Evolutionary conservation across 1,140 invertebrate genomes (phyloP), one percentile per base, ranked within the genome.

Genomic region (Leptoteleia sp.): DNA sequence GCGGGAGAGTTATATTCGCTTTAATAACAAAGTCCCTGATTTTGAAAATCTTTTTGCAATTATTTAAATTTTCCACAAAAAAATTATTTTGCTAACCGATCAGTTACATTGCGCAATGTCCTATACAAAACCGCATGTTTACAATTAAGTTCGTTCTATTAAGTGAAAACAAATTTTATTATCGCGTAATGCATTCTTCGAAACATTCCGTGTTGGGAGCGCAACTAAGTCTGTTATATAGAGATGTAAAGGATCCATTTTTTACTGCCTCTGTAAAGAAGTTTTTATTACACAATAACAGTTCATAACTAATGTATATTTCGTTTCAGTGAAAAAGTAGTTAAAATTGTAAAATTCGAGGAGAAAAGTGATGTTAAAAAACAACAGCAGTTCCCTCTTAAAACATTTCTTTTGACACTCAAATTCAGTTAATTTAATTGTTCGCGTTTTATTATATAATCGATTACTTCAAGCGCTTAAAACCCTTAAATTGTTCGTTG

Each of bases 261-360:
- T 37, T 52, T 37, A 52, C 5, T 52, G 31, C n/a, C 9, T 37
- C 31, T 1, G 25, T 31, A 33, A 50, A 50, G 29, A 16, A 52
- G 48, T 52, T 52, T 52, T 52, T 52, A 37, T 52, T 29, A 37
- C 48, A 52, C 16, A 52, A 50, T 50, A 50, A 50, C 25, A 3
- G 15, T 11, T 37, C 29, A n/a, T 37, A 37, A 19, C 15, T 13
- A 37, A 37, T 22, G 31, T 37, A 13, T 3, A 29, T 52, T 52
- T 52, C 16, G 33, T 15, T 52, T 12, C 16, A 37, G 17, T 3
- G 16, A n/a, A 37, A 52, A 1, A 37, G 9, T 17, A 29, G 31
- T 16, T 37, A 0, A 9, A 52, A 6, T 13, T 37, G 4, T 13
- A 22, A 12, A 52, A 37, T 52, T 52, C 12, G 7, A 29, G 4